phyloP scores from a whole-genome alignment of 2,113 vertebrate genomes.

The Nasalis larvatus region DNA sequence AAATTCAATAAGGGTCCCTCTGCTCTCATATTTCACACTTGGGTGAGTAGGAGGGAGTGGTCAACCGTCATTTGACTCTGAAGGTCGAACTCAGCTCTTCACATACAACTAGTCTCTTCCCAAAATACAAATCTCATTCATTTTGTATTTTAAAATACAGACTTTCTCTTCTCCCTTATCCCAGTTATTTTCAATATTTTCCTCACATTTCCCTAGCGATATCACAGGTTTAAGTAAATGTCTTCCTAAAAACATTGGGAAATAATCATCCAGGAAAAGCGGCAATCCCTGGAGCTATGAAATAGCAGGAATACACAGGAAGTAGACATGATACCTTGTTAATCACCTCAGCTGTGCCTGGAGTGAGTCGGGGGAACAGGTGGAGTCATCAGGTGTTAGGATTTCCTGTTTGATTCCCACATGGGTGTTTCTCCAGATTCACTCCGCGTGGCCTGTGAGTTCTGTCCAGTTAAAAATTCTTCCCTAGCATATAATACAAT shows the following conservation, averaged over 20 bases:
- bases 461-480: background rate
- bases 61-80: background rate
- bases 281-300: conserved; percentile 46
- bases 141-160: conserved; percentile 37
- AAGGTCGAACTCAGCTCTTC: background rate
- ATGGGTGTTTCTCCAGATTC: background rate
- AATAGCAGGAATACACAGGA: conserved; percentile 54
- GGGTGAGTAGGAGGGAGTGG: background rate
- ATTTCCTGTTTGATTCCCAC: conserved; percentile 61
- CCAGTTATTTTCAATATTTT: background rate
- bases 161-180: background rate
- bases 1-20: conserved; percentile 38
- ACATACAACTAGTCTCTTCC: background rate
- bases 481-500: background rate
- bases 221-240: conserved; percentile 31
- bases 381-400: conserved; percentile 63
- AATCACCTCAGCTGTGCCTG: conserved; percentile 56
- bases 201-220: background rate
- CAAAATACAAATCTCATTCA: background rate
- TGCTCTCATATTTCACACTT: conserved; percentile 54
- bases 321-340: conserved; percentile 50
- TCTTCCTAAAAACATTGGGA: conserved; percentile 28
- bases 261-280: conserved; percentile 45
- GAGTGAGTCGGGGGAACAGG: conserved; percentile 51
- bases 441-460: background rate